Percentiles rank a stretch among this genome's conserved stretches.
phyloP scores from a whole-genome alignment of 2,797 vertebrate species.

The Lepilemur ruficaudatus region DNA sequence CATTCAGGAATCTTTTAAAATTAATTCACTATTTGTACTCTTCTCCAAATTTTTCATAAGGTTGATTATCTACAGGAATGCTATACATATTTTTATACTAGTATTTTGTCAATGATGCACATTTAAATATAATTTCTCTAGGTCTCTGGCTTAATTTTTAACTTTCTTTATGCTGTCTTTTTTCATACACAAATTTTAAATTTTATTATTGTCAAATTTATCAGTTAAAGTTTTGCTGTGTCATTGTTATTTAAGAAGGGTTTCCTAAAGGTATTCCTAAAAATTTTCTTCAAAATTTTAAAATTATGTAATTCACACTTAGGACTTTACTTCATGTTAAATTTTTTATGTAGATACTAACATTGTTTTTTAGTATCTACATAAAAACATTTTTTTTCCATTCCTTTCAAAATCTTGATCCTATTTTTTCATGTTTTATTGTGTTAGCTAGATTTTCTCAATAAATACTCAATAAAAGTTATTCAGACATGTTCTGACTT shows the following conservation, averaged over 20 bases:
- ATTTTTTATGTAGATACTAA: background rate
- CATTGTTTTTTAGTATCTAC: no score
- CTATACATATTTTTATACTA: background rate
- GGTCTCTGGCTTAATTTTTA: background rate
- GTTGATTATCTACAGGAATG: background rate
- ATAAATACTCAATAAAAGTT: background rate
- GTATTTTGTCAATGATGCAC: background rate
- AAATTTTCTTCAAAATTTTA: background rate
- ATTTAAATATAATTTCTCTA: background rate
- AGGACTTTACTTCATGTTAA: background rate
- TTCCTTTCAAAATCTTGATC: background rate
- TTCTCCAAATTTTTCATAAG: background rate
- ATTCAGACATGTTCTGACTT: background rate
- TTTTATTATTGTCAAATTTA: background rate
- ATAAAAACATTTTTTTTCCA: background rate
- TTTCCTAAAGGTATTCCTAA: background rate
- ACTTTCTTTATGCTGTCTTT: background rate
- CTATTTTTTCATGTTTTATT: background rate
- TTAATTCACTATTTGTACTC: background rate
- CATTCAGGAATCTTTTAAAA: background rate
- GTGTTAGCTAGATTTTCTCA: background rate
- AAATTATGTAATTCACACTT: background rate
- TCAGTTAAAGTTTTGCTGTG: background rate
- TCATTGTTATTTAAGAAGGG: background rate
- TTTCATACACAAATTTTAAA: background rate